Percentiles rank a stretch among this genome's conserved stretches.
phyloP scores from a whole-genome alignment of 2,888 invertebrate genomes.

The Torymus texanus region DNA sequence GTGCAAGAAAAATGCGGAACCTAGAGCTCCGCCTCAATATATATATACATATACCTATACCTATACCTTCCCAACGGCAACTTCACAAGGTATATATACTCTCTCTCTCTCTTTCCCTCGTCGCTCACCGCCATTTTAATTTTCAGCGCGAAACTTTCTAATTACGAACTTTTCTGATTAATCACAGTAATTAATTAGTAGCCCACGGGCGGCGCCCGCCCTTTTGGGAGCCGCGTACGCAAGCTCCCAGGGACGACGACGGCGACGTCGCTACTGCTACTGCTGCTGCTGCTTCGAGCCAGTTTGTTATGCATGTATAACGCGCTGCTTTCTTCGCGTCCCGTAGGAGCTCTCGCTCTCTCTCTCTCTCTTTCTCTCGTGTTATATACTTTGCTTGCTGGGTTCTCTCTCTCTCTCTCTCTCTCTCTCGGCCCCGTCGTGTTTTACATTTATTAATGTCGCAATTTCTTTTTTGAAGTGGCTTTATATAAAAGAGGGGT shows the following conservation, averaged over 20 bases:
- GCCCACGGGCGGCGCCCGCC: conserved; percentile 61
- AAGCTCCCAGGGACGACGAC: background rate
- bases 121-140: conserved; percentile 74
- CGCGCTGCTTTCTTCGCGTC: conserved; percentile 18
- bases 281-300: background rate
- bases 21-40: no score
- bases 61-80: background rate
- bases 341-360: background rate
- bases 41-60: no score
- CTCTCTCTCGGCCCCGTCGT: conserved; percentile 1
- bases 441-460: conserved; percentile 51
- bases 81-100: conserved; percentile 26
- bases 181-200: conserved; percentile 80
- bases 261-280: background rate
- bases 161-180: conserved; percentile 80
- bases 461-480: conserved; percentile 23
- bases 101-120: conserved; percentile 19
- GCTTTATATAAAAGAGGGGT: no score
- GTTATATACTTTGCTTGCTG: conserved; percentile 23
- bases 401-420: background rate
- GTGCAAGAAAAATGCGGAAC: background rate
- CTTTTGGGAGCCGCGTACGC: conserved; percentile 2
- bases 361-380: background rate
- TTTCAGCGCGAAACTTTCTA: conserved; percentile 78
- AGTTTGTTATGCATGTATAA: conserved; percentile 51